Evolutionary conservation across 1,140 invertebrate genomes (phyloP).

Genomic region (Pentalonia nigronervosa): DNA sequence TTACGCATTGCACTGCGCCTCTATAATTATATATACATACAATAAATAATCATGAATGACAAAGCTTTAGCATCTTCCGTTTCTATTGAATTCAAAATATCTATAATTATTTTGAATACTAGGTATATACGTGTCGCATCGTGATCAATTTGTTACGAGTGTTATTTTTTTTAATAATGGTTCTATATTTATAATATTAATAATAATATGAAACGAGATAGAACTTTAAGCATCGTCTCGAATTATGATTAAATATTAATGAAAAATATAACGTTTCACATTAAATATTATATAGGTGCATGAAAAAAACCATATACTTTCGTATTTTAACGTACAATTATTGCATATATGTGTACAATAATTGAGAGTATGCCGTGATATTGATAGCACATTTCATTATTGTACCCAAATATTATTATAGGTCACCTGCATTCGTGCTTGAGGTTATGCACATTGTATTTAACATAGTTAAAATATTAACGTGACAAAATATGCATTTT

Average conservation of each 20-base stretch:
- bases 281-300: not conserved
- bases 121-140: not conserved
- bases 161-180: not conserved
- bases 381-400: not conserved
- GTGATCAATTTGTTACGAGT: not conserved
- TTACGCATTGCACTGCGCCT: not conserved
- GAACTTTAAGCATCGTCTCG: not conserved
- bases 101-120: not conserved
- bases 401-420: not conserved
- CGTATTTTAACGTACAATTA: not conserved
- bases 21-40: not conserved
- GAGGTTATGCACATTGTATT: not conserved
- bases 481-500: not conserved
- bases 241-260: not conserved
- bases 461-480: not conserved
- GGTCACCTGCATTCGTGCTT: not conserved
- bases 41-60: not conserved
- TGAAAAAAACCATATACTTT: not conserved
- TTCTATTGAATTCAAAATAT: not conserved
- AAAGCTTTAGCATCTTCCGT: not conserved
- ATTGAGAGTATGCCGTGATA: not conserved
- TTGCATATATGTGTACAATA: not conserved
- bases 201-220: not conserved
- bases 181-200: not conserved
- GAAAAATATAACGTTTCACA: not conserved